Percentiles rank a stretch among this genome's conserved stretches.
Evolutionary conservation across 2,797 vertebrate species (phyloP).

Genomic region (Chlorospingus flavigularis): DNA sequence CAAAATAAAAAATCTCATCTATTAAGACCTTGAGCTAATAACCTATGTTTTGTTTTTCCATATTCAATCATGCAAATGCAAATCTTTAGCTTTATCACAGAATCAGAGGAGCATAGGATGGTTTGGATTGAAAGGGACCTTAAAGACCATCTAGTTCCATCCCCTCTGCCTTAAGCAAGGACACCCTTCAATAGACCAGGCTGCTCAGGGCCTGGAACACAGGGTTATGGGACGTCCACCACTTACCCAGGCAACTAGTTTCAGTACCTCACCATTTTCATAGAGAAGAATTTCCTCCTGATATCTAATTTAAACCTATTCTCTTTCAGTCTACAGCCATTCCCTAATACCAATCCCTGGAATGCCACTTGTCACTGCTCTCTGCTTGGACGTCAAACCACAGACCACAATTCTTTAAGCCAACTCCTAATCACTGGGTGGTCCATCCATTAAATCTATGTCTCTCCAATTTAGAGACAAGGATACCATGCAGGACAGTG

Average conservation of each 20-base stretch:
- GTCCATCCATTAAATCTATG: not conserved
- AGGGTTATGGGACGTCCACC: not conserved
- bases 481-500: not conserved
- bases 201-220: not conserved
- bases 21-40: not conserved
- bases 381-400: rapidly evolving
- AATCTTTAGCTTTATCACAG: not conserved
- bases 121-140: not conserved
- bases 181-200: not conserved
- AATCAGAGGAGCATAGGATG: not conserved
- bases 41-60: not conserved
- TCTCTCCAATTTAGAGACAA: not conserved
- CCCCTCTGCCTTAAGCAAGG: not conserved
- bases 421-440: not conserved
- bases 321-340: not conserved
- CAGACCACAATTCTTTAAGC: not conserved
- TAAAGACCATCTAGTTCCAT: not conserved
- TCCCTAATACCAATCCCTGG: not conserved
- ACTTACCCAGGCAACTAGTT: not conserved
- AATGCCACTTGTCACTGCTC: rapidly evolving
- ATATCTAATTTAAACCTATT: not conserved
- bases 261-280: too few relatives aligned
- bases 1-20: slow-evolving; percentile 1
- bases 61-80: not conserved
- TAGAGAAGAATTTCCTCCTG: not conserved